These are phyloP conservation scores for Mallotus villosus DNA, from an alignment of 2,797 vertebrate species.

Conservation along the genomic window DNA sequence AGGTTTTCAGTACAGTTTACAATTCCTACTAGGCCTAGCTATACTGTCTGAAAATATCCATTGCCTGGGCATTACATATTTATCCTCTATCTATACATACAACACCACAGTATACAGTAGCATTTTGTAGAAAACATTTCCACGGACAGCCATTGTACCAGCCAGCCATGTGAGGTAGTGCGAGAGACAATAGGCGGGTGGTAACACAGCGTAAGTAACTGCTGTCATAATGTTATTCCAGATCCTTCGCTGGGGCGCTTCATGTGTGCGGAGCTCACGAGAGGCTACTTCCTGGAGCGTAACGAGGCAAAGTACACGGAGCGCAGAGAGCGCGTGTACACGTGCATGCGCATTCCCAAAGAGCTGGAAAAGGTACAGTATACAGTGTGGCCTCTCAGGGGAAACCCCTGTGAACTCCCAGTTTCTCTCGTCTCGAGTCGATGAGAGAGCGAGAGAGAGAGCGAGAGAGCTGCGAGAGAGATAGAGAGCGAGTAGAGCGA, in stretches of 20 bases:
- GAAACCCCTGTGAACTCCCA: neutral
- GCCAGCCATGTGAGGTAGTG: slow-evolving; percentile 5
- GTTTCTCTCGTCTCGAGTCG: too few species aligned
- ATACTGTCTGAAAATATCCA: too few species aligned
- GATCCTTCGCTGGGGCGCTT: slow-evolving; percentile 91
- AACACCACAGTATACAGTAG: neutral
- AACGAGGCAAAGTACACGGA: slow-evolving; percentile 98
- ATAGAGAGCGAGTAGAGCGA: too few species aligned
- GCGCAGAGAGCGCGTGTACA: slow-evolving; percentile 92
- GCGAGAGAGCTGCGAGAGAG: too few species aligned
- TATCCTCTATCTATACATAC: too few species aligned
- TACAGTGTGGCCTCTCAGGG: neutral
- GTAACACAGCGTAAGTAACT: slow-evolving; percentile 39
- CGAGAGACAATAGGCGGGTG: slow-evolving; percentile 45
- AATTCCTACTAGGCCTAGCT: too few species aligned
- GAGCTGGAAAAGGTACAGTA: slow-evolving; percentile 92
- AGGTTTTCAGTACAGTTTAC: too few species aligned
- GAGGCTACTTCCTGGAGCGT: slow-evolving; percentile 98
- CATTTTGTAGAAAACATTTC: neutral
- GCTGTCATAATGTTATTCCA: slow-evolving; percentile 62
- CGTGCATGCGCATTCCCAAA: slow-evolving; percentile 94
- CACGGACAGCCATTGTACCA: neutral
- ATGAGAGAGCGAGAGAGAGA: too few species aligned
- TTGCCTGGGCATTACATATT: too few species aligned
- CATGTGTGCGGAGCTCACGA: slow-evolving; percentile 91